These are phyloP conservation scores for Larimichthys crocea DNA, from an alignment of 2,113 vertebrate species.

Conservation along the genomic window DNA sequence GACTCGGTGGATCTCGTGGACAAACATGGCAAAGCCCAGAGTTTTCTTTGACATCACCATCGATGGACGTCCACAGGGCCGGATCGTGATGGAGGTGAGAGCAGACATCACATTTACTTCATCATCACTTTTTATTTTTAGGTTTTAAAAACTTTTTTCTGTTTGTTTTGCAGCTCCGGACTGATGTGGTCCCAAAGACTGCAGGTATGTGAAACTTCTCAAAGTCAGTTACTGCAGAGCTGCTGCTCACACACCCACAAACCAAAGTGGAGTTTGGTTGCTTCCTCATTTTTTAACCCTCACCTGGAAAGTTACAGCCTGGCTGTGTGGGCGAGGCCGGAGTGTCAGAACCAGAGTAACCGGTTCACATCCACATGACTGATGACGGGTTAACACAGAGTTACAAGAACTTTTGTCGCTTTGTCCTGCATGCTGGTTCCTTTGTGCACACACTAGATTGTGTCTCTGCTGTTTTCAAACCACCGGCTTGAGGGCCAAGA, in stretches of 20 bases:
- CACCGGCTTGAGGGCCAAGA: too few species aligned
- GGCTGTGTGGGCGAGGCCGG: too few species aligned
- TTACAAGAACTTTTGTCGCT: too few species aligned
- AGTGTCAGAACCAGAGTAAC: too few species aligned
- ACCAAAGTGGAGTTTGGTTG: not conserved
- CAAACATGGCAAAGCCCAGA: conserved; percentile 79
- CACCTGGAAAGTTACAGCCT: too few species aligned
- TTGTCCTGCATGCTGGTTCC: too few species aligned
- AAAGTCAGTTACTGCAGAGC: not conserved
- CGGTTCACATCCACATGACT: too few species aligned
- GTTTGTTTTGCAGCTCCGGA: conserved; percentile 84
- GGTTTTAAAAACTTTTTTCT: not conserved
- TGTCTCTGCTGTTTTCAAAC: too few species aligned
- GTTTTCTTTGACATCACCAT: conserved; percentile 86
- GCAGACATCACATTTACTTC: not conserved
- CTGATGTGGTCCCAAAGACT: conserved; percentile 94
- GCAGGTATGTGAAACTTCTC: conserved; percentile 82
- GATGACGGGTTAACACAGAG: too few species aligned
- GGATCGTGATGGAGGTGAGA: conserved; percentile 87
- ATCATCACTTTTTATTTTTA: not conserved
- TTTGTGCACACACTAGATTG: too few species aligned
- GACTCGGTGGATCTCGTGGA: not conserved
- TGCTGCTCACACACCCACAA: not conserved
- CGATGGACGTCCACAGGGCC: conserved; percentile 63
- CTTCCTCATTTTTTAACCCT: too few species aligned